A percentile compares a stretch with the other conserved stretches of the same genome.
Conservation (phyloP, 2,888 invertebrate genomes). For the Chaitophorus viminalis region DNA sequence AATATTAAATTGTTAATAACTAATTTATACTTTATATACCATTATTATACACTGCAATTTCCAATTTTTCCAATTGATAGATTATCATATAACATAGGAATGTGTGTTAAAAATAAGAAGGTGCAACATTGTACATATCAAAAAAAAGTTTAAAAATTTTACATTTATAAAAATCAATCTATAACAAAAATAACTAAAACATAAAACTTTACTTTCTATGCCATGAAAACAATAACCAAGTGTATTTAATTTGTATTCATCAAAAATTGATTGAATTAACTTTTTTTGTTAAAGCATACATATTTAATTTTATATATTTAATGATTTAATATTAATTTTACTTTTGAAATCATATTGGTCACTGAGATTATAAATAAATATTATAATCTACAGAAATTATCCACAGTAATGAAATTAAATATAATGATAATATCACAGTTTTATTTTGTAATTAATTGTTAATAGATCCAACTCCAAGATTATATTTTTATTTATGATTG, state of each 20-base stretch:
- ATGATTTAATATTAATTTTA: not conserved
- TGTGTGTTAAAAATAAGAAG: conserved; percentile 65
- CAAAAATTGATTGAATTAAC: not conserved
- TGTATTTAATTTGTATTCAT: not conserved
- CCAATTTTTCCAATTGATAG: conserved; percentile 66
- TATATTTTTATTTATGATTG: not conserved
- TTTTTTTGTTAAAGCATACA: not conserved
- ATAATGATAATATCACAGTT: not conserved
- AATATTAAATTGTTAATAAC: not conserved
- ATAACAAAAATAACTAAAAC: not conserved
- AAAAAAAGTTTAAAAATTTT: conserved; percentile 1
- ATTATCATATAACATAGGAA: conserved; percentile 65
- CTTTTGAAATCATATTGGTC: not conserved
- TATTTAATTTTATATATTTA: not conserved
- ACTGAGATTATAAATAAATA: not conserved
- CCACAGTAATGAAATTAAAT: not conserved
- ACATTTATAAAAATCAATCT: conserved; percentile 20
- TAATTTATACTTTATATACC: conserved; percentile 63
- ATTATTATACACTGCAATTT: conserved; percentile 65
- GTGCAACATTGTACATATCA: conserved; percentile 17
- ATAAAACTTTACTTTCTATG: not conserved
- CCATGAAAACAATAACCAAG: conserved; percentile 14
- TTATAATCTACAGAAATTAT: not conserved
- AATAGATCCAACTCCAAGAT: not conserved
- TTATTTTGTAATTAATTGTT: not conserved